Conservation (phyloP, 2,888 invertebrate genomes). For the Agrochola lota region DNA sequence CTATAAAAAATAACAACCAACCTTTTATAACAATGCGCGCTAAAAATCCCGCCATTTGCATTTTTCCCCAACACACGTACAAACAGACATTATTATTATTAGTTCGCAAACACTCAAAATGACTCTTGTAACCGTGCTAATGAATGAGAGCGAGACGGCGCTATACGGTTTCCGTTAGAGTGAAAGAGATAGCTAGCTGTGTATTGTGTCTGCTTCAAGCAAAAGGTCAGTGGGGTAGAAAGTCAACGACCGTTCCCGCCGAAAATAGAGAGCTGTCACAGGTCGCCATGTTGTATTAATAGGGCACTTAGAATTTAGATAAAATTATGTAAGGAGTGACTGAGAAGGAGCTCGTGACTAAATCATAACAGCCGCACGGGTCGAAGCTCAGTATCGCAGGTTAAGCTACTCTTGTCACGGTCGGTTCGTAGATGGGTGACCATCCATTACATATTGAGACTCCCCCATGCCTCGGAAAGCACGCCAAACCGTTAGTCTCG, state of each 20-base stretch:
- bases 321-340: conserved; percentile 24
- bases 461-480: background rate
- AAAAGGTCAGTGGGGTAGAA: conserved; percentile 75
- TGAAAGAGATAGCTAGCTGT: conserved; percentile 63
- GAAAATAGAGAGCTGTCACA: conserved; percentile 72
- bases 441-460: background rate
- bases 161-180: conserved; percentile 34
- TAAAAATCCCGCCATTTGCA: conserved; percentile 48
- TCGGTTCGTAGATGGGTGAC: background rate
- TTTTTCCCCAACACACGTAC: conserved; percentile 34
- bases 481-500: background rate
- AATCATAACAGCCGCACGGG: background rate
- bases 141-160: conserved; percentile 70
- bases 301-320: conserved; percentile 35
- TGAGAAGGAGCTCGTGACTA: too few species aligned
- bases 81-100: conserved; percentile 52
- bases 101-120: conserved; percentile 48
- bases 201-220: conserved; percentile 61
- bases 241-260: conserved; percentile 80
- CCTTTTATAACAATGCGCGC: conserved; percentile 30
- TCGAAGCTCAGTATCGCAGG: background rate
- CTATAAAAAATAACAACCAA: conserved; percentile 44
- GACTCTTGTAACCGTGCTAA: conserved; percentile 63
- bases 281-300: conserved; percentile 61
- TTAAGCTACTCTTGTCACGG: background rate